A percentile compares a stretch with the other conserved stretches of the same genome.
Conservation (phyloP, 2,113 vertebrate species). For the Scomber scombrus region DNA sequence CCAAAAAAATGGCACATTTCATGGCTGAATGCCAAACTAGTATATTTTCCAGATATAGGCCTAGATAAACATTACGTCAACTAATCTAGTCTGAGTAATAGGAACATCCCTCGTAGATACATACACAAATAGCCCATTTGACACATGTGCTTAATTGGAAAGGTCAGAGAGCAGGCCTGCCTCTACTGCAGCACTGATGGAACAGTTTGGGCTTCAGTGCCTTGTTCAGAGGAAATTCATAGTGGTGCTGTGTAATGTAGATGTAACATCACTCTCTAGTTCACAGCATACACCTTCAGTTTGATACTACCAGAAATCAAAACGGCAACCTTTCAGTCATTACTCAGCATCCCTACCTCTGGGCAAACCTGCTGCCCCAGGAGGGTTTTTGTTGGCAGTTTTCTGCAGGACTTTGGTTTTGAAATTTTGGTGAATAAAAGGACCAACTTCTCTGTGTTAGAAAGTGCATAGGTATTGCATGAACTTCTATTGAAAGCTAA, state of each 20-base stretch:
- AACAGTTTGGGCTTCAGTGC: slow-evolving; percentile 7
- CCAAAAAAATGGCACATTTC: slow-evolving; percentile 38
- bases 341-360: slow-evolving; percentile 38
- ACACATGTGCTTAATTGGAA: slow-evolving; percentile 38
- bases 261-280: slow-evolving; percentile 37
- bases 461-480: slow-evolving; percentile 15
- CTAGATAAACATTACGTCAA: slow-evolving; percentile 17
- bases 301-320: slow-evolving; percentile 49
- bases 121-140: slow-evolving; percentile 24
- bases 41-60: slow-evolving; percentile 33
- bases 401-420: slow-evolving; percentile 56
- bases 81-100: slow-evolving; percentile 44
- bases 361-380: slow-evolving; percentile 35
- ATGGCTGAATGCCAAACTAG: slow-evolving; percentile 29
- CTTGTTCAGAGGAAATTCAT: slow-evolving; percentile 22
- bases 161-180: slow-evolving; percentile 32
- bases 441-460: slow-evolving; percentile 37
- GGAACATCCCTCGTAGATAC: slow-evolving; percentile 28
- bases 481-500: slow-evolving; percentile 34
- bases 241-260: slow-evolving; percentile 17
- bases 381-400: slow-evolving; percentile 51
- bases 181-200: neutral
- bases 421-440: slow-evolving; percentile 43
- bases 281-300: slow-evolving; percentile 29
- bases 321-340: slow-evolving; percentile 46